These are phyloP conservation scores for Balaeniceps rex DNA, from an alignment of 2,113 vertebrate genomes.

Conservation along the genomic window DNA sequence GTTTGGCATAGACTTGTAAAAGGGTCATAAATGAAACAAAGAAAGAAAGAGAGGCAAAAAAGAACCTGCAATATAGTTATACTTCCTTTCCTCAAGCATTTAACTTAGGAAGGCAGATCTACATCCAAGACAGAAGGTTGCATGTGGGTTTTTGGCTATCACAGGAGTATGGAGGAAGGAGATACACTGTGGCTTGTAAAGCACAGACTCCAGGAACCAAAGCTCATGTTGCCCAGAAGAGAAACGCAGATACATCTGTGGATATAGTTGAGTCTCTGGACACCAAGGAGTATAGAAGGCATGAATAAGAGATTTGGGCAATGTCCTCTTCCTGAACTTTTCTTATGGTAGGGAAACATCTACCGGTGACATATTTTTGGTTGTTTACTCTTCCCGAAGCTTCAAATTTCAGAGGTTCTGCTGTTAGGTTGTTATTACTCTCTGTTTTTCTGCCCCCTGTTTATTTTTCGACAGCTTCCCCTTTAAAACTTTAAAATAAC, in stretches of 20 bases:
- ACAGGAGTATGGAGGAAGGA: not conserved
- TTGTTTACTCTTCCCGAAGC: not conserved
- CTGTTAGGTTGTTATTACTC: not conserved
- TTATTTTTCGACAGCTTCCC: not conserved
- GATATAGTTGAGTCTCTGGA: not conserved
- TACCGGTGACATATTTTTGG: not conserved
- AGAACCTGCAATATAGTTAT: not conserved
- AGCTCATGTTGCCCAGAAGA: not conserved
- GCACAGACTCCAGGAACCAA: not conserved
- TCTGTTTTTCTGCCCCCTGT: not conserved
- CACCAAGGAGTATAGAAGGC: fast-evolving
- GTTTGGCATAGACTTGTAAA: not conserved
- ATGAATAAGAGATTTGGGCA: not conserved
- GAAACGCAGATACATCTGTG: not conserved
- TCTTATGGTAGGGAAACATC: not conserved
- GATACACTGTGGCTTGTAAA: not conserved
- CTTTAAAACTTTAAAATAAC: not conserved
- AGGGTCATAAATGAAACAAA: not conserved
- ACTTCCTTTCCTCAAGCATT: not conserved
- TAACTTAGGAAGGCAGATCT: not conserved
- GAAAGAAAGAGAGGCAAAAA: not conserved
- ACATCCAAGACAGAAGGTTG: not conserved
- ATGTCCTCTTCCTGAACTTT: not conserved
- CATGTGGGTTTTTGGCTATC: not conserved
- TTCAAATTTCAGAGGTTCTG: not conserved